These are phyloP conservation scores for Ceratitis capitata DNA, from an alignment of 1,140 invertebrate genomes.

Conservation along the genomic window DNA sequence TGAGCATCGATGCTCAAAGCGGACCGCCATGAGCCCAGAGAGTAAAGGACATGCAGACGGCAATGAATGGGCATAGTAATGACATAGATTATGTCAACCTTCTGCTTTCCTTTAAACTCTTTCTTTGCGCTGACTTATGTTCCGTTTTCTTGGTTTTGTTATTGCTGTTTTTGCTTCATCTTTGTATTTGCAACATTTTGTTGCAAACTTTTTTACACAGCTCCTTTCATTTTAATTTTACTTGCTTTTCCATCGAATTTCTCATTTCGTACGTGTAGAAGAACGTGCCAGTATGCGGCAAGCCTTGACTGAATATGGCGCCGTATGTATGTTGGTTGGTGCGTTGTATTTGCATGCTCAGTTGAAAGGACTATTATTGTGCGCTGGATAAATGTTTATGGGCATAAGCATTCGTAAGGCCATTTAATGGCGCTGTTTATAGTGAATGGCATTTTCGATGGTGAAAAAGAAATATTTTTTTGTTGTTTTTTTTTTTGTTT, in stretches of 20 bases:
- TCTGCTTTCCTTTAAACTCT: background rate
- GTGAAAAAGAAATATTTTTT: too few species aligned
- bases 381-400: background rate
- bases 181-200: background rate
- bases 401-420: background rate
- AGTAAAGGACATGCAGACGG: background rate
- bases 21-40: background rate
- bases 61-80: slow-evolving; percentile 38
- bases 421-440: slow-evolving; percentile 21
- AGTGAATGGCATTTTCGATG: background rate
- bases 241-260: slow-evolving; percentile 4
- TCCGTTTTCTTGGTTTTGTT: background rate
- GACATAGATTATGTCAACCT: slow-evolving; percentile 35
- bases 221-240: slow-evolving; percentile 9
- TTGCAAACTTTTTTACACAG: background rate
- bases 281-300: background rate
- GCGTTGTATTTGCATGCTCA: background rate
- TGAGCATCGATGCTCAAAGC: background rate
- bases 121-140: background rate
- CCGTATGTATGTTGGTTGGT: background rate
- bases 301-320: background rate
- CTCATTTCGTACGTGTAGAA: background rate
- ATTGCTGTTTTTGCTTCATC: too few species aligned
- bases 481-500: background rate
- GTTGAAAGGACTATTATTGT: background rate